Base-by-base conservation (phyloP, 2,797 vertebrate species). In the Microcaecilia unicolor region DNA sequence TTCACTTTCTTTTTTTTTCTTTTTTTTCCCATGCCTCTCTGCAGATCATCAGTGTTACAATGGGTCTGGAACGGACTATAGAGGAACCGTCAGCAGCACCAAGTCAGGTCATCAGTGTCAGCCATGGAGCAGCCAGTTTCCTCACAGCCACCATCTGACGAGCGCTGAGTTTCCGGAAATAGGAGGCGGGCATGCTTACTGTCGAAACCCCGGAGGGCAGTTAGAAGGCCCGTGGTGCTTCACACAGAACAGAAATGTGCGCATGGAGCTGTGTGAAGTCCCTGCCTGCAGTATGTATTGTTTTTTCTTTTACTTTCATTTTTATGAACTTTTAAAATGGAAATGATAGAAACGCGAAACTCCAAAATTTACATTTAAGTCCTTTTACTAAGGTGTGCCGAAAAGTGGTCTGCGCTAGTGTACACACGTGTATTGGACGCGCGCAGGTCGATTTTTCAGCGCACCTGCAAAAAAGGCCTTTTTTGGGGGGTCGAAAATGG, bases 151-250 rank as follows among this genome's bases (percentile, higher is more conserved):
- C 41, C 82, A 85, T 21, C 59, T 93, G 31, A 78, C 77, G 15
- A 76, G 81, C 9, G 1, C 46, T 4, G 88, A 92, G 12, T 88
- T 88, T 57, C 86, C 92, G 0, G 92, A 97, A 44, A 84, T 99
- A 10, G 80, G 84, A 50, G 90, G 89, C 8, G 89, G 91, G 1
- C 92, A 97, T 22, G 88, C 92, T 1, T 97, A 92, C 66, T 99
- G 95, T 46, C 86, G 94, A 22, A 99, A 99, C 74, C 95, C 95
- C 0, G 93, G 92, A 5, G 90, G 89, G 31, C 86, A 90, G 57
- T 92, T 97, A 92, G 82, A 93, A 53, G 91, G 81, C 2, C 95
- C 95, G 2, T 99, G 95, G 95, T 99, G 95, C 74, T 99, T 91
- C 69, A 99, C 94, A n/a, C 70, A 88, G 67, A 90, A 96, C 67